Base-by-base conservation (phyloP, 1,140 invertebrate species). In the Tetraneura akinire region DNA sequence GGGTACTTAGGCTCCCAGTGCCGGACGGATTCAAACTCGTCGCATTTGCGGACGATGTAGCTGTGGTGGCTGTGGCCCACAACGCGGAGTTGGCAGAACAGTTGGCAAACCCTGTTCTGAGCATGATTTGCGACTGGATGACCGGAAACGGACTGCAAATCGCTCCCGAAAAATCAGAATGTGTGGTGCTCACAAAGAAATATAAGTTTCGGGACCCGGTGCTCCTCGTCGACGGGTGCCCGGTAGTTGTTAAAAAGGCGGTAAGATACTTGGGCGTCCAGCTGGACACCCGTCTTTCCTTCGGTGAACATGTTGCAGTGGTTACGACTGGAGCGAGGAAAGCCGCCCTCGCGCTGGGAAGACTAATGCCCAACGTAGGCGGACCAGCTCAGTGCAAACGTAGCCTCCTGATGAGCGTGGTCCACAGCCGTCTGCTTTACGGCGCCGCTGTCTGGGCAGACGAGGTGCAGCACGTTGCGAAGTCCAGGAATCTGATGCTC, bases 1-100 rank as follows among this genome's bases (percentile, higher is more conserved):
- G 88, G 88, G 89, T 88, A 90, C 91, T 89, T 86, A 89, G 18
- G 10, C 57, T 11, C 3, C 23, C 23, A 10, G 2, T 11, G 11
- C 23, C 57, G 9, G 11, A n/a, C 23, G 21, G 10, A 1, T 1
- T 10, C 13, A 47, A 47, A 11, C 9, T 14, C 45, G 1, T 47
- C 3, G 45, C 45, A 10, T 47, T 47, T 10, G 13, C 29, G 14
- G 5, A 32, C 51, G 9, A 3, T 21, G 51, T 55, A 3, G 53
- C 53, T 1, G 3, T 55, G 0, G 53, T 55, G 0, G 53, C 21
- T 0, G 21, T 23, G 0, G 53, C 53, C 10, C 53, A 55, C 10
- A 55, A 23, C 4, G 21, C 11, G n/a, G 21, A 55, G 2, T n/a
- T 55, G 0, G 0, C 21, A 0, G 21, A 55, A 3, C n/a, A 55